Base-by-base conservation (phyloP, 2,797 vertebrate species). In the Pogonophryne albipinna region DNA sequence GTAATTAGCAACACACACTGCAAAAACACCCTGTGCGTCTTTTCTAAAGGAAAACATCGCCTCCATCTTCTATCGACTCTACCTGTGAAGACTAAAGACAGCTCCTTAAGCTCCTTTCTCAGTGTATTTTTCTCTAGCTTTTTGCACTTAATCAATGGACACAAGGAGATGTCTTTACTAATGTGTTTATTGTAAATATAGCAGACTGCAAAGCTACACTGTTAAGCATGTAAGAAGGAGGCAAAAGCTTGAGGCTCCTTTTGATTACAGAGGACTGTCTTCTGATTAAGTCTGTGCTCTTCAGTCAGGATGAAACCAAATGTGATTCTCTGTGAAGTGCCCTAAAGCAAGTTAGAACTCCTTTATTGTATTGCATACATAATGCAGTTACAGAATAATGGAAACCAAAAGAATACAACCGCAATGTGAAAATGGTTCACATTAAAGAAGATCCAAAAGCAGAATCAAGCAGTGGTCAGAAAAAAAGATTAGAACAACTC, bases 31-130 rank as follows among this genome's bases (percentile, higher is more conserved):
- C 9, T 4, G 11, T 49, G 13, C 1, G 0, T 76, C 19, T 47
- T 72, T 74, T 82, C 41, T 59, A 12, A 44, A 17, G 6, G 8
- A 41, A 58, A 78, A 58, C 63, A 46, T 60, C 10, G 38, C 56
- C 69, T 80, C 71, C 51, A 71, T 41, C 59, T 84, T 52, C 59
- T 60, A 79, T 80, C 6, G 38, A 83, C 42, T 42, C 12, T 46
- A 55, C 41, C 69, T 83, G 62, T 60, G 75, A 78, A 71, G 75
- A 83, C 77, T 51, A 86, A 75, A 77, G 60, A 68, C 50, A 68
- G n/a, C 49, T 42, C 27, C 17, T 45, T 49, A 15, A 56, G 44
- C 14, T 56, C 11, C 6, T 49, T 44, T 45, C 42, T 64, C 19
- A 64, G 23, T 71, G 51, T 70, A 49, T 80, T 81, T 75, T 72